Conservation (phyloP, 2,888 invertebrate species). For the Amphipyra tragopoginis region DNA sequence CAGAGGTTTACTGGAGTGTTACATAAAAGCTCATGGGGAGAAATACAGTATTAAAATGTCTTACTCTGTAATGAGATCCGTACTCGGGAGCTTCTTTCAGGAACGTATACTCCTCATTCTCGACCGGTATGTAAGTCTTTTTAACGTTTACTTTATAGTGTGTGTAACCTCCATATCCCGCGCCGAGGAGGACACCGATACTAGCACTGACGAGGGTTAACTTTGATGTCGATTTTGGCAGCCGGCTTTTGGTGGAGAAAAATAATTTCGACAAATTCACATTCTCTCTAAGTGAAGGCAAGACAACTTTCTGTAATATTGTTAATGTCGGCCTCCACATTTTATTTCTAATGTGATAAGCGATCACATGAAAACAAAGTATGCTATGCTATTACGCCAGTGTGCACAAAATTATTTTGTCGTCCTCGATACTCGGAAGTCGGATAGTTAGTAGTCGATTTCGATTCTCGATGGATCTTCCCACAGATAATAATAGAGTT, state of each 20-base stretch:
- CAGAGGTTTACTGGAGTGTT: constrained; percentile 6
- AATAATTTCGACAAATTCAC: constrained; percentile 68
- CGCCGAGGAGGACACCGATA: constrained; percentile 89
- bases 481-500: constrained; percentile 11
- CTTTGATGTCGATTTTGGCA: constrained; percentile 82
- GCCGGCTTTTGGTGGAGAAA: constrained; percentile 79
- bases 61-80: constrained; percentile 87
- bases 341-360: constrained; percentile 45
- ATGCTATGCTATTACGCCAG: neutral
- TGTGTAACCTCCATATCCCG: constrained; percentile 88
- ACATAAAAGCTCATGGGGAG: constrained; percentile 28
- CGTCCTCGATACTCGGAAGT: neutral
- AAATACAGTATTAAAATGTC: constrained; percentile 15
- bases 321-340: constrained; percentile 84
- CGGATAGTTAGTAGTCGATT: neutral
- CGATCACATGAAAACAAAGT: constrained; percentile 47
- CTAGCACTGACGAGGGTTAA: constrained; percentile 90
- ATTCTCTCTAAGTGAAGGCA: constrained; percentile 76
- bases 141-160: constrained; percentile 85
- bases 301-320: constrained; percentile 74
- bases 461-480: constrained; percentile 31
- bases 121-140: constrained; percentile 65
- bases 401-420: constrained; percentile 13
- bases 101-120: constrained; percentile 83
- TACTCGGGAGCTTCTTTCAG: constrained; percentile 86